A percentile compares a stretch with the other conserved stretches of the same genome.
Conservation (phyloP, 1,140 invertebrate genomes). For the Hypsibius dujardini region DNA sequence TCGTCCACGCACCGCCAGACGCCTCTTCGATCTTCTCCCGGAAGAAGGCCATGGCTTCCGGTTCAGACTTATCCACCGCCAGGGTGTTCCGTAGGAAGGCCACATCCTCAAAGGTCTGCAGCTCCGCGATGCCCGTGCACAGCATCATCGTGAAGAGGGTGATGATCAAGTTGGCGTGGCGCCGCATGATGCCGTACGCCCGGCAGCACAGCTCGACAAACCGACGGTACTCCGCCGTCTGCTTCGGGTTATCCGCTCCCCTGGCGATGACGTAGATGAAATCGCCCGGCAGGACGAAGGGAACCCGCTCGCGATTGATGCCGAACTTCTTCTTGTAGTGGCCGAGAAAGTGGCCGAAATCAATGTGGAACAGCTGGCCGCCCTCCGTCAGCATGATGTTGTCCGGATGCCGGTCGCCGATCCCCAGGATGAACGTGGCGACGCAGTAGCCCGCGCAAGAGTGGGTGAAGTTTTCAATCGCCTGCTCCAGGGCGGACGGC, state of each 20-base stretch:
- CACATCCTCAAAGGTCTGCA: conserved; percentile 72
- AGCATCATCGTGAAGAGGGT: conserved; percentile 98
- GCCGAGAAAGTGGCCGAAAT: conserved; percentile 98
- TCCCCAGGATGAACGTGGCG: conserved; percentile 90
- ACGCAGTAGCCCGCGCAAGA: conserved; percentile 98
- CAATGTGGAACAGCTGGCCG: conserved; percentile 83
- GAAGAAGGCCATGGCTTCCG: conserved; percentile 72
- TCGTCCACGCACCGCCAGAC: conserved; percentile 80
- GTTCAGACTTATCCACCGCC: conserved; percentile 55
- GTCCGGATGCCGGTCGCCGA: conserved; percentile 90
- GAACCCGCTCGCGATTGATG: conserved; percentile 81
- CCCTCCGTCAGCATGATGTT: conserved; percentile 96
- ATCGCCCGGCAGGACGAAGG: conserved; percentile 93
- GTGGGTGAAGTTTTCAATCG: conserved; percentile 83
- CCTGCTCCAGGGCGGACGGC: conserved; percentile 54
- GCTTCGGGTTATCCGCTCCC: conserved; percentile 59
- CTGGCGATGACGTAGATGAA: conserved; percentile 92
- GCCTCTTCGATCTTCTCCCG: conserved; percentile 72
- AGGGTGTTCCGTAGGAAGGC: conserved; percentile 75
- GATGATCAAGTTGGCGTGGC: conserved; percentile 77
- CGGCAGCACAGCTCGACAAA: conserved; percentile 67
- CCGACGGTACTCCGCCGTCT: conserved; percentile 68
- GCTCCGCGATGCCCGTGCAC: conserved; percentile 82
- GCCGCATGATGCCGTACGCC: conserved; percentile 72
- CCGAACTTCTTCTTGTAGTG: conserved; percentile 99